A percentile compares a stretch with the other conserved stretches of the same genome.
These are phyloP conservation scores for Pemphigus obesinymphae DNA, from an alignment of 1,140 invertebrate species.

Conservation along the genomic window DNA sequence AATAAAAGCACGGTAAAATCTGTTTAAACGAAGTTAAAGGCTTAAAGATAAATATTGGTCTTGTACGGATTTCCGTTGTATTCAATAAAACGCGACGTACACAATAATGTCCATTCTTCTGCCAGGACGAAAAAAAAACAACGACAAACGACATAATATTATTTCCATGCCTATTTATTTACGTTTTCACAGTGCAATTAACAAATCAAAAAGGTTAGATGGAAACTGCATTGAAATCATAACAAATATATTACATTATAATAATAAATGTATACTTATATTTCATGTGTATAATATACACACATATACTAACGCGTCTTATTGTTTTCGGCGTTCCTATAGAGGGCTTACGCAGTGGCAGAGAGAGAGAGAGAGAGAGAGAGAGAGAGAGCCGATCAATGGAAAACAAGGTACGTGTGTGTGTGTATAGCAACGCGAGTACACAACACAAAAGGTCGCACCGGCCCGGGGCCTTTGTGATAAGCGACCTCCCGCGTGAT, in stretches of 20 bases:
- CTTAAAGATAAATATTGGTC: background rate
- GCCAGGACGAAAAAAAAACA: background rate
- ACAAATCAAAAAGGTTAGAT: background rate
- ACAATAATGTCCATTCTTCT: background rate
- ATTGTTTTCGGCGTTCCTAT: background rate
- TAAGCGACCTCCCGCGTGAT: conserved; percentile 40
- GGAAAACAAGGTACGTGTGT: conserved; percentile 23
- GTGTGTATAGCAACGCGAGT: conserved; percentile 40
- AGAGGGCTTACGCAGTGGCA: background rate
- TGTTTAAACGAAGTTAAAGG: background rate
- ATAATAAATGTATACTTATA: background rate
- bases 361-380: background rate
- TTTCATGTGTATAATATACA: background rate
- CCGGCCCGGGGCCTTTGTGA: conserved; percentile 30
- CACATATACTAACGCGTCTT: background rate
- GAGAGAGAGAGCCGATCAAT: conserved; percentile 16
- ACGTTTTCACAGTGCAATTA: too few relatives aligned
- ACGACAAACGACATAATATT: background rate
- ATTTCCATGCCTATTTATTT: too few relatives aligned
- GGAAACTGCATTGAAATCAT: background rate
- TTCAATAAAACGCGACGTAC: background rate
- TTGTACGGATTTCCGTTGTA: background rate
- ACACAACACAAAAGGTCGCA: conserved; percentile 40
- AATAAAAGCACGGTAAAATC: background rate
- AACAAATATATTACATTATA: background rate